Evolutionary conservation across 2,113 vertebrate species (phyloP).

Genomic region (Nesoenas mayeri): DNA sequence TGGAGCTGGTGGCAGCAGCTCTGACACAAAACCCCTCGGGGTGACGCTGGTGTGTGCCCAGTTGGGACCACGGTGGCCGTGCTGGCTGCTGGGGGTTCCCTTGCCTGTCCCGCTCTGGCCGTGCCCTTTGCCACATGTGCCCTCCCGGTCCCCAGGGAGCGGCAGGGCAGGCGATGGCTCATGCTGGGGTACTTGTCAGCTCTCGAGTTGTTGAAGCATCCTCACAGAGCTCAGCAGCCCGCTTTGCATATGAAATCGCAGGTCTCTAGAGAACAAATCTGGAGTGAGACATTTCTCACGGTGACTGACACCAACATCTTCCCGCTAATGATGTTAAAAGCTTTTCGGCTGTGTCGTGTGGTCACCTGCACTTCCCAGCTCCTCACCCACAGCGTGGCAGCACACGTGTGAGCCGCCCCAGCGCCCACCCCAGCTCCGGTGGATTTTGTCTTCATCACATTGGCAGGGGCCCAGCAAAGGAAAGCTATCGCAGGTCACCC

Average conservation of each 20-base stretch:
- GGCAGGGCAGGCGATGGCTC: background rate
- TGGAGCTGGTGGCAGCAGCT: background rate
- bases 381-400: background rate
- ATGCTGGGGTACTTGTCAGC: background rate
- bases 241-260: background rate
- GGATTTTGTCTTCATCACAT: background rate
- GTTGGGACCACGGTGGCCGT: accelerated
- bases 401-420: background rate
- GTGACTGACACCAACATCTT: conserved; percentile 3
- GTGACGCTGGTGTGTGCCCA: background rate
- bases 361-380: background rate
- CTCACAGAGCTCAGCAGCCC: background rate
- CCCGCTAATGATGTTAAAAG: background rate
- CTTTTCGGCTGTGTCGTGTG: background rate
- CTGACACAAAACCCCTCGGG: background rate
- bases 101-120: background rate
- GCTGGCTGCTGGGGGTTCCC: background rate
- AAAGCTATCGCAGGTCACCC: accelerated
- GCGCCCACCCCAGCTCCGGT: background rate
- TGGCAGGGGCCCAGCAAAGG: background rate
- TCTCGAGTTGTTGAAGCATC: background rate
- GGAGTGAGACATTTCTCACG: background rate
- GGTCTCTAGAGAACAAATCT: conserved; percentile 17
- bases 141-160: background rate
- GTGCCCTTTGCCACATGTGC: background rate